Evolutionary conservation across 1,140 invertebrate species (phyloP).

Genomic region (Steinernema khuongi): DNA sequence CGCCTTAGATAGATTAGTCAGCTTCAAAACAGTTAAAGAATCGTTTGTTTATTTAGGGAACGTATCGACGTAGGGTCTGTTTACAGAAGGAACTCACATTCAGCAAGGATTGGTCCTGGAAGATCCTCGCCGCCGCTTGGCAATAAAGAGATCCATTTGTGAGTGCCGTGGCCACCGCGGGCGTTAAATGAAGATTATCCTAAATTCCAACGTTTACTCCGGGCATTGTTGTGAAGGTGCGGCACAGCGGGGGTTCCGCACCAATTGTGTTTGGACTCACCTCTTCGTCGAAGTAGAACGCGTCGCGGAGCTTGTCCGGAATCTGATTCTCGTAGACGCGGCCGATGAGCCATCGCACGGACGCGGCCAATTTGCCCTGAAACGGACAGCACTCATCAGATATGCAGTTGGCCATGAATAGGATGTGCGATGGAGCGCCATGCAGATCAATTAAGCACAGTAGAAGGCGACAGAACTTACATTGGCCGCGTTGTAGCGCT

Average conservation of each 20-base stretch:
- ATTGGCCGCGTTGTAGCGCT: constrained; percentile 10
- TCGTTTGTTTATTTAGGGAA: no score
- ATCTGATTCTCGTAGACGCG: constrained; percentile 90
- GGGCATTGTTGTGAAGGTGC: constrained; percentile 22
- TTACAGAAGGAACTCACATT: constrained; percentile 74
- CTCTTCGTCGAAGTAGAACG: constrained; percentile 90
- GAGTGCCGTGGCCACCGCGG: constrained; percentile 80
- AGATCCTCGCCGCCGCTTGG: constrained; percentile 86
- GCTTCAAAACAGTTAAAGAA: no score
- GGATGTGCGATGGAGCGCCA: background rate
- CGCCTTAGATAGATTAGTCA: no score
- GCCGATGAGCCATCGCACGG: constrained; percentile 90
- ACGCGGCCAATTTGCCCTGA: constrained; percentile 91
- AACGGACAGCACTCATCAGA: constrained; percentile 61
- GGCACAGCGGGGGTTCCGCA: background rate
- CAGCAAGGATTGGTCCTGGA: constrained; percentile 89
- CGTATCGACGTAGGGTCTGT: no score
- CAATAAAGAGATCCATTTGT: constrained; percentile 93
- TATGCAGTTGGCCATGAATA: constrained; percentile 17
- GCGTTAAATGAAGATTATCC: constrained; percentile 87
- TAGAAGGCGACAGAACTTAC: background rate
- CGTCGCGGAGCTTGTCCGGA: constrained; percentile 83
- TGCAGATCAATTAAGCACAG: background rate
- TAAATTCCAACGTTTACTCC: constrained; percentile 59
- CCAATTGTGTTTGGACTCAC: constrained; percentile 62